phyloP scores from a whole-genome alignment of 2,888 invertebrate genomes.

The Limulus polyphemus region DNA sequence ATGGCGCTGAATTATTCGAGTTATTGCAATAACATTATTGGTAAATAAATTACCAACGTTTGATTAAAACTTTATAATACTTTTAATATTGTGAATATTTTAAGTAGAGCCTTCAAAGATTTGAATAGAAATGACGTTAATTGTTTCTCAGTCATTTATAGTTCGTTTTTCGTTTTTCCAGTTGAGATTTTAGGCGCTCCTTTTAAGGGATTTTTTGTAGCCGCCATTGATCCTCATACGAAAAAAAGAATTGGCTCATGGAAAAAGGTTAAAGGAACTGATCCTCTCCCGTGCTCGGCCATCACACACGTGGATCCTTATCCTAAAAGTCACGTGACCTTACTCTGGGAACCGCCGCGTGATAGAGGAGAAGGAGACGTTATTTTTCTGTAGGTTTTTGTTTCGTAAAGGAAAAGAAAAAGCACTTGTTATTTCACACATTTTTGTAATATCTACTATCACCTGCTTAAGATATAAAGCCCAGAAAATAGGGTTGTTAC shows the following conservation, averaged over 20 bases:
- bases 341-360: conserved; percentile 24
- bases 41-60: too few species aligned
- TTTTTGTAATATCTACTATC: not conserved
- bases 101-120: too few species aligned
- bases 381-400: conserved; percentile 24
- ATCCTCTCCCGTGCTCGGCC: conserved; percentile 22
- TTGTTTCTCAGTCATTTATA: too few species aligned
- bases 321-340: conserved; percentile 21
- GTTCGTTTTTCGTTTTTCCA: conserved; percentile 10
- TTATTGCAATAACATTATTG: too few species aligned
- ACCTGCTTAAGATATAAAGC: too few species aligned
- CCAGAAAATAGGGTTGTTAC: too few species aligned
- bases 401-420: not conserved
- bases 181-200: conserved; percentile 24
- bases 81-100: too few species aligned
- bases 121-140: too few species aligned
- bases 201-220: conserved; percentile 27
- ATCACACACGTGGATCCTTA: conserved; percentile 25
- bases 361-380: conserved; percentile 22
- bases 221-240: conserved; percentile 25
- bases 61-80: too few species aligned
- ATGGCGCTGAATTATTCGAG: too few species aligned
- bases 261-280: conserved; percentile 24
- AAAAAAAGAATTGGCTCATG: conserved; percentile 25
- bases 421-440: not conserved